Percentiles rank a stretch among this genome's conserved stretches.
Evolutionary conservation across 2,797 vertebrate genomes (phyloP).

Genomic region (Menidia menidia): DNA sequence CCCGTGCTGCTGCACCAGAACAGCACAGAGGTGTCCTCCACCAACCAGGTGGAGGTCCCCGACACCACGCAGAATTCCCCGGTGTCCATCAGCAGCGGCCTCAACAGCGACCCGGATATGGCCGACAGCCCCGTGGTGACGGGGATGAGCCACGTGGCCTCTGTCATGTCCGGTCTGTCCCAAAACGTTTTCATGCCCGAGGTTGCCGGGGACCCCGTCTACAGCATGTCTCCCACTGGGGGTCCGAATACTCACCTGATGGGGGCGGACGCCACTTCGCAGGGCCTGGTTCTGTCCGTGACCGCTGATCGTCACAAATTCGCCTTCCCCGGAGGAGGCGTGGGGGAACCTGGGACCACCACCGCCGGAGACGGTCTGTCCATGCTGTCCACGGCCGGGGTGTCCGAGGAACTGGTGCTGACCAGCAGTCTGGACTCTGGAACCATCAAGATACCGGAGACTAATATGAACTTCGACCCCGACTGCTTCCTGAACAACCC

Average conservation of each 20-base stretch:
- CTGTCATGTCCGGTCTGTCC: slow-evolving; percentile 95
- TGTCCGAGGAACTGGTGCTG: slow-evolving; percentile 96
- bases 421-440: slow-evolving; percentile 93
- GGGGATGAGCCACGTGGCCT: slow-evolving; percentile 95
- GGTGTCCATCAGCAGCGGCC: slow-evolving; percentile 98
- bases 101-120: slow-evolving; percentile 97
- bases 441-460: slow-evolving; percentile 93
- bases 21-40: slow-evolving; percentile 98
- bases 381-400: slow-evolving; percentile 90
- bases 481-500: slow-evolving; percentile 99
- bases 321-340: slow-evolving; percentile 88
- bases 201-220: slow-evolving; percentile 94
- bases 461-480: slow-evolving; percentile 98
- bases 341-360: slow-evolving; percentile 69
- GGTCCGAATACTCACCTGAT: slow-evolving; percentile 95
- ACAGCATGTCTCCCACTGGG: slow-evolving; percentile 95
- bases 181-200: slow-evolving; percentile 99
- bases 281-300: slow-evolving; percentile 93
- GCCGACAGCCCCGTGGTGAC: slow-evolving; percentile 96
- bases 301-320: slow-evolving; percentile 97
- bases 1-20: slow-evolving; percentile 95
- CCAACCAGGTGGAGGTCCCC: slow-evolving; percentile 98
- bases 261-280: slow-evolving; percentile 90
- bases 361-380: slow-evolving; percentile 89
- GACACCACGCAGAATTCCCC: slow-evolving; percentile 99